Conservation (phyloP, 1,140 invertebrate genomes). For the Hyphantria cunea region DNA sequence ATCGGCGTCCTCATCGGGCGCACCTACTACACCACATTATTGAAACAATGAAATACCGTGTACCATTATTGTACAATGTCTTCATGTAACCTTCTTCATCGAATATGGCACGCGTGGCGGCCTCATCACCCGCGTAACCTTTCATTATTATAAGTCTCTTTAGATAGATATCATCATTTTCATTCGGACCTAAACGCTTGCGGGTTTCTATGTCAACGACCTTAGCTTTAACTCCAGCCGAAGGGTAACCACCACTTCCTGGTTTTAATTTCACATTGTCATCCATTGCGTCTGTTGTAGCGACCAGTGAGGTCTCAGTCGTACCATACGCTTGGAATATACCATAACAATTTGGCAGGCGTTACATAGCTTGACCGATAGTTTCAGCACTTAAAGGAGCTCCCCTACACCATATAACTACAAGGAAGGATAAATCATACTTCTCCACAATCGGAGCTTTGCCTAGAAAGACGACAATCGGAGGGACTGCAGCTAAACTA, state of each 20-base stretch:
- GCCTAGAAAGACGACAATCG: constrained; percentile 56
- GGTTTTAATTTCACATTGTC: constrained; percentile 38
- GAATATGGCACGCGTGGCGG: constrained; percentile 84
- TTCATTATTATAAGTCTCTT: constrained; percentile 84
- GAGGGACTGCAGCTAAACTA: constrained; percentile 54
- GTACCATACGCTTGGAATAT: constrained; percentile 61
- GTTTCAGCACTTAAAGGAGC: constrained; percentile 50
- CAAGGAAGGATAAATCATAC: constrained; percentile 58
- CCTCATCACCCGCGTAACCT: constrained; percentile 84
- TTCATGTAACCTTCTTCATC: constrained; percentile 88
- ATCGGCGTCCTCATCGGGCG: constrained; percentile 85
- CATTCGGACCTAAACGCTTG: constrained; percentile 78
- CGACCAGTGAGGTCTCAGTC: constrained; percentile 58
- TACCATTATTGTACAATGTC: too few species aligned
- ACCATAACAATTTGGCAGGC: constrained; percentile 54
- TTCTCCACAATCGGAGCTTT: constrained; percentile 49
- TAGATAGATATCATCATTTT: constrained; percentile 84
- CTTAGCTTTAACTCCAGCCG: constrained; percentile 57
- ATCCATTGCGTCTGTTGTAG: constrained; percentile 37
- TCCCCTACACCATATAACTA: constrained; percentile 54
- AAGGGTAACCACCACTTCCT: constrained; percentile 50
- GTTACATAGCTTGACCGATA: constrained; percentile 46
- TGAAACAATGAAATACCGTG: too few species aligned
- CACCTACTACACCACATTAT: constrained; percentile 90
- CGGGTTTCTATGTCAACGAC: constrained; percentile 82